Evolutionary conservation across 2,888 invertebrate genomes (phyloP), one percentile per base, ranked within the genome.

Genomic region (Eilema griseolum): DNA sequence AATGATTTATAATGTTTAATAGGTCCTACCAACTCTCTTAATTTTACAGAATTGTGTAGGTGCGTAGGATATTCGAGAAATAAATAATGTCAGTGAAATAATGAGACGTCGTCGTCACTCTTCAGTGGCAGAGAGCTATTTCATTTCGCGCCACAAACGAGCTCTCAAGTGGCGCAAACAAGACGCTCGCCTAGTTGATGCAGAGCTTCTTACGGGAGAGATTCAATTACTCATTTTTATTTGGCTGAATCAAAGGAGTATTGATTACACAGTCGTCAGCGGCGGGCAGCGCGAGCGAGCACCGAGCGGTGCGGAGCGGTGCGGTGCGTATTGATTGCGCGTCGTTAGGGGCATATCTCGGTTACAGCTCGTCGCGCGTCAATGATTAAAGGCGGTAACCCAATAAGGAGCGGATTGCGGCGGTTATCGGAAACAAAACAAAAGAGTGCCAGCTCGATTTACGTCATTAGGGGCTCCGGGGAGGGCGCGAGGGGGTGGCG

Each of bases 371-470:
- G 87, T 83, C 88, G 73, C 82, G 85, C 88, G 88, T 85, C 89
- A 86, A 88, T 93, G 92, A 94, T 94, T 93, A 94, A 92, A 93
- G 92, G 86, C 86, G 89, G 93, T 92, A 94, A 93, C 92, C 87
- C 91, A 90, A 92, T 93, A 91, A 92, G 90, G 86, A 85, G 89
- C 86, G 88, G 89, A 88, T 88, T 87, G 89, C 84, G 86, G 82
- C 83, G 85, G 83, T 86, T 80, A 86, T 87, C 86, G 88, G 88
- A 89, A 89, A 88, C 89, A 85, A 91, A 91, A 93, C 91, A 90
- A 92, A 92, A 90, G 92, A 92, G 88, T 89, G 86, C 86, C 84
- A 83, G 86, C 86, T 93, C 92, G 86, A 84, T 86, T 94, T 93
- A 92, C 93, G 88, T 93, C 94, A 93, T 94, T 94, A 94, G 88